Conservation (phyloP, 1,140 invertebrate genomes). For the Euschistus heros region DNA sequence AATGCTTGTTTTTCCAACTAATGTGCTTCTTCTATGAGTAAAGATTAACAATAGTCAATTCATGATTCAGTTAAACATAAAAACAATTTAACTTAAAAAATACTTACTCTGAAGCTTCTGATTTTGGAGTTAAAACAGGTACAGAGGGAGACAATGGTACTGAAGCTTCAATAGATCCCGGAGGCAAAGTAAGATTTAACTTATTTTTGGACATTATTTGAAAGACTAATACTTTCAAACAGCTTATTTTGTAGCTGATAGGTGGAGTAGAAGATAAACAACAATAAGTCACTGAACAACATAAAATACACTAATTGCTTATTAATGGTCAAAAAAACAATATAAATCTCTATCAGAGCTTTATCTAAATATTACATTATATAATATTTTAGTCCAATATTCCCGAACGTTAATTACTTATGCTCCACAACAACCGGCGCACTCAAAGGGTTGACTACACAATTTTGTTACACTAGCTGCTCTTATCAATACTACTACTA, state of each 20-base stretch:
- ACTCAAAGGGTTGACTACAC: too few species aligned
- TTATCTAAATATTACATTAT: too few species aligned
- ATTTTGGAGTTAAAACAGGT: conserved; percentile 46
- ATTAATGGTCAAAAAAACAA: too few species aligned
- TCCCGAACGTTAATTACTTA: too few species aligned
- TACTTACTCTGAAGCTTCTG: conserved; percentile 55
- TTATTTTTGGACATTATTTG: conserved; percentile 80
- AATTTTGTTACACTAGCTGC: too few species aligned
- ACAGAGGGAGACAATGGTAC: conserved; percentile 53
- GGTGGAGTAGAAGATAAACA: background rate
- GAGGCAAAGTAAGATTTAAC: conserved; percentile 80
- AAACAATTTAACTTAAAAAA: background rate
- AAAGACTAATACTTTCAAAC: background rate
- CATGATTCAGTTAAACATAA: background rate
- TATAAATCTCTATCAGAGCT: too few species aligned
- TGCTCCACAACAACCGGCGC: too few species aligned
- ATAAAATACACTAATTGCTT: too few species aligned
- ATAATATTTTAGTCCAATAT: too few species aligned
- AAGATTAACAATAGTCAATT: background rate
- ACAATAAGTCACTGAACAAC: too few species aligned
- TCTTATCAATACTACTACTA: too few species aligned
- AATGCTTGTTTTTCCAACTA: conserved; percentile 61
- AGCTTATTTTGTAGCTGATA: background rate
- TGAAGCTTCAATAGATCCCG: conserved; percentile 68
- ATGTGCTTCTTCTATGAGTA: conserved; percentile 37